phyloP scores from a whole-genome alignment of 2,888 invertebrate species.

The Pocota personata region DNA sequence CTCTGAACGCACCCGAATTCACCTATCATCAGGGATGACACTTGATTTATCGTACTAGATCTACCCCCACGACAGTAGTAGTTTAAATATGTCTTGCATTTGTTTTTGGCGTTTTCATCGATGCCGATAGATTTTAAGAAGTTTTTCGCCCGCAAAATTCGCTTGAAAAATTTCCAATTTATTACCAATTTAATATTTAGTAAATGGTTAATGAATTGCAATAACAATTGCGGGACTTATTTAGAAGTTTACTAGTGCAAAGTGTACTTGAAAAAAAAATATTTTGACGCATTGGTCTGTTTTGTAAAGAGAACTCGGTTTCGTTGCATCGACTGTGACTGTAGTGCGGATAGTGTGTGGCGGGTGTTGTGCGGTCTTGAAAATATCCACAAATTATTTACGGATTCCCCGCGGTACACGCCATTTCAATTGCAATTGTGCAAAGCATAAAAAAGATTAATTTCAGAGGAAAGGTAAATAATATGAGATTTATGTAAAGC shows the following conservation, averaged over 20 bases:
- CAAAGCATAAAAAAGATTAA: slow-evolving; percentile 3
- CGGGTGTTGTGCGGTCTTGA: slow-evolving; percentile 19
- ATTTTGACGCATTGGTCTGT: slow-evolving; percentile 61
- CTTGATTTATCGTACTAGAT: slow-evolving; percentile 52
- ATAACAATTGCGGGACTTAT: slow-evolving; percentile 7
- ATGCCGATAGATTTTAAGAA: slow-evolving; percentile 66
- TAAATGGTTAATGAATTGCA: slow-evolving; percentile 2
- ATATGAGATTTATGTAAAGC: slow-evolving; percentile 43
- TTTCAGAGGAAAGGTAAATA: slow-evolving; percentile 59
- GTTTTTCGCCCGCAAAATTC: slow-evolving; percentile 33
- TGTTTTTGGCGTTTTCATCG: slow-evolving; percentile 76
- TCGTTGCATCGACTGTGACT: slow-evolving; percentile 69
- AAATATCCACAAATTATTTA: not conserved
- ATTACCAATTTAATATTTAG: slow-evolving; percentile 34
- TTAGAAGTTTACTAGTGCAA: slow-evolving; percentile 3
- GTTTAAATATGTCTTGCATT: slow-evolving; percentile 75
- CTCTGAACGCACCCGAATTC: slow-evolving; percentile 46
- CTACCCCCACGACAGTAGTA: slow-evolving; percentile 70
- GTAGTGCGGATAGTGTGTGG: slow-evolving; percentile 46
- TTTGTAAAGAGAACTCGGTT: slow-evolving; percentile 50
- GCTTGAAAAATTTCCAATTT: slow-evolving; percentile 2
- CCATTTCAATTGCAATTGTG: slow-evolving; percentile 10
- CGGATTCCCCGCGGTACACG: not conserved
- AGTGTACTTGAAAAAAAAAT: slow-evolving; percentile 60
- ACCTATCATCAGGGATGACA: slow-evolving; percentile 59